Conservation (phyloP, 2,797 vertebrate species). For the Neoniphon sammara region DNA sequence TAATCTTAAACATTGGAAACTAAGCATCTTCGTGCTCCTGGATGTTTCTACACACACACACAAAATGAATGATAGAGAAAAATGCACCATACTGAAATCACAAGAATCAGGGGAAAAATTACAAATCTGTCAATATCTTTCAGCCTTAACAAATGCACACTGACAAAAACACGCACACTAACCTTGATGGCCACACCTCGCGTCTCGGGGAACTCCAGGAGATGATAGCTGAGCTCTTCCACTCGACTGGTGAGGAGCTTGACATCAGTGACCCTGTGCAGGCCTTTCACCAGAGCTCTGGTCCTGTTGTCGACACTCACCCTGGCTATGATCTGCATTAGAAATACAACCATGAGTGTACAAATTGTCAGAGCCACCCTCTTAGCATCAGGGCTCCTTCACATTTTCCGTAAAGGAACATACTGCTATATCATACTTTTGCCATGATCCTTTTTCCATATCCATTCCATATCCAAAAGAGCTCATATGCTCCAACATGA, state of each 20-base stretch:
- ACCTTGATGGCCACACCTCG: conserved; percentile 94
- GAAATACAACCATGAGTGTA: fast-evolving
- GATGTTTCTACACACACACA: no score
- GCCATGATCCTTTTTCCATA: no score
- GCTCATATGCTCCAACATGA: no score
- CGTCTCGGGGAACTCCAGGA: conserved; percentile 95
- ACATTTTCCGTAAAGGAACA: no score
- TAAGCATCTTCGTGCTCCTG: no score
- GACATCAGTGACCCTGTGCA: conserved; percentile 87
- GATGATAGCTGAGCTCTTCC: conserved; percentile 92
- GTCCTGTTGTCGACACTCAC: conserved; percentile 96
- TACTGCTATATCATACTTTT: no score
- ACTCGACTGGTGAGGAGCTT: conserved; percentile 90
- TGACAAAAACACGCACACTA: conserved; percentile 22
- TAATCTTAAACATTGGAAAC: no score
- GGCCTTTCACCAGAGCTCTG: conserved; percentile 89
- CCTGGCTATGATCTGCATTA: conserved; percentile 92
- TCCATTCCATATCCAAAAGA: no score
- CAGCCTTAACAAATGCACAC: background rate
- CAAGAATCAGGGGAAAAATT: background rate
- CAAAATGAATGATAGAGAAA: no score
- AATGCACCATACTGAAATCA: background rate
- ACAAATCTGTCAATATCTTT: background rate
- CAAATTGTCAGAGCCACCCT: background rate
- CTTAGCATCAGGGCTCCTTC: no score